phyloP scores from a whole-genome alignment of 2,888 invertebrate genomes.

The Epirrhoe tristata region DNA sequence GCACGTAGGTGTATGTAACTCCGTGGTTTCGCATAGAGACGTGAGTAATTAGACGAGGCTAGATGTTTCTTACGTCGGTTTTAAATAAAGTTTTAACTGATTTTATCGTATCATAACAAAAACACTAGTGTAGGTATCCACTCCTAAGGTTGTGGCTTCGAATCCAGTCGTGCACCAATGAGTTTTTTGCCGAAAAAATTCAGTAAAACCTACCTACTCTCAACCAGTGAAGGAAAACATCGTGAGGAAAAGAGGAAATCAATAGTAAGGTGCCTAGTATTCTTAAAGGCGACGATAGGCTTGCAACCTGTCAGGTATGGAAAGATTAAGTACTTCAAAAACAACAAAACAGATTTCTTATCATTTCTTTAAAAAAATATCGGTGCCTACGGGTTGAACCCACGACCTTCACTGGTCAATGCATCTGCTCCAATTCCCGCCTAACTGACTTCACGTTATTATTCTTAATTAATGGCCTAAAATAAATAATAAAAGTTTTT shows the following conservation, averaged over 20 bases:
- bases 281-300: too few relatives aligned
- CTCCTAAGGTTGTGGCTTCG: too few relatives aligned
- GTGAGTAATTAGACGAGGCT: not conserved
- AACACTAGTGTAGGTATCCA: too few relatives aligned
- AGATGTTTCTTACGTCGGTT: not conserved
- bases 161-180: too few relatives aligned
- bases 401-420: not conserved
- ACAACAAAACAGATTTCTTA: not conserved
- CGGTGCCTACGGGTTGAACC: not conserved
- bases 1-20: not conserved
- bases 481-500: conserved; percentile 56
- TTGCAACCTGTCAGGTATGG: too few relatives aligned
- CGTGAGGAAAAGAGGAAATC: too few relatives aligned
- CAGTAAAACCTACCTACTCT: too few relatives aligned
- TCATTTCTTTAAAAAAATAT: not conserved
- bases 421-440: not conserved
- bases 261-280: too few relatives aligned
- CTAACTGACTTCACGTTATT: conserved; percentile 10
- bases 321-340: too few relatives aligned
- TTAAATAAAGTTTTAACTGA: not conserved
- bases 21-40: not conserved
- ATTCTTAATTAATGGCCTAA: conserved; percentile 63
- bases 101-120: not conserved
- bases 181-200: too few relatives aligned
- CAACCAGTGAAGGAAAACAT: too few relatives aligned